Evolutionary conservation across 2,797 vertebrate species (phyloP), one percentile per base, ranked within the genome.

Genomic region (Phataginus tricuspis): DNA sequence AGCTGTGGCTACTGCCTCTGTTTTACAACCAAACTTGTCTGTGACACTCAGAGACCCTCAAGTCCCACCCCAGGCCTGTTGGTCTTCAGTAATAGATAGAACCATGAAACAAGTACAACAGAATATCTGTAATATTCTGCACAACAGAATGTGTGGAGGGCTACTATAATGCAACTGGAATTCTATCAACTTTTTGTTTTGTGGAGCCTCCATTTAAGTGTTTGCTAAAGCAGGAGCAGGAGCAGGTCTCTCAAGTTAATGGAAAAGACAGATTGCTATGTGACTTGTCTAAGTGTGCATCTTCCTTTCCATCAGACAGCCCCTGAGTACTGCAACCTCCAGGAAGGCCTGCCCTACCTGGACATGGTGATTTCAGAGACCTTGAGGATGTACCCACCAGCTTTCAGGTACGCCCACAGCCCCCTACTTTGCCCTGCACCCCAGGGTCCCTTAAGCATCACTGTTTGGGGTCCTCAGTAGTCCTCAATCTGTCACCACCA

Each of bases 331-430:
- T 95, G 97, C 97, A 99, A 99, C 64, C 97, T 99, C 1, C 99
- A 99, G 97, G 99, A 99, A 90, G 96, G 53, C 72, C 99, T 99
- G 90, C 99, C 99, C 94, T 99, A 99, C 96, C 97, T 99, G 98
- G 99, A 99, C 93, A 99, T 99, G 99, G 99, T 99, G 92, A 98
- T 99, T n/a, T 98, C 98, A 64, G 99, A 99, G 97, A 98, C 99
- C 0, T 92, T 99, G 95, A 99, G 99, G 68, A 98, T 99, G 97
- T 99, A 99, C 97, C 99, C 99, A 14, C 99, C 99, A 19, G 99
- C 98, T 34, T 99, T 99, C 98, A 99, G 99, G 99, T 99, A 98
- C 0, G 25, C 10, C 45, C 4, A 1, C 2, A 2, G 7, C 11
- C 42, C 29, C 27, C 15, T 0, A 4, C 11, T 18, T 7, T 0